phyloP scores from a whole-genome alignment of 2,797 vertebrate species.

The Allobates femoralis region DNA sequence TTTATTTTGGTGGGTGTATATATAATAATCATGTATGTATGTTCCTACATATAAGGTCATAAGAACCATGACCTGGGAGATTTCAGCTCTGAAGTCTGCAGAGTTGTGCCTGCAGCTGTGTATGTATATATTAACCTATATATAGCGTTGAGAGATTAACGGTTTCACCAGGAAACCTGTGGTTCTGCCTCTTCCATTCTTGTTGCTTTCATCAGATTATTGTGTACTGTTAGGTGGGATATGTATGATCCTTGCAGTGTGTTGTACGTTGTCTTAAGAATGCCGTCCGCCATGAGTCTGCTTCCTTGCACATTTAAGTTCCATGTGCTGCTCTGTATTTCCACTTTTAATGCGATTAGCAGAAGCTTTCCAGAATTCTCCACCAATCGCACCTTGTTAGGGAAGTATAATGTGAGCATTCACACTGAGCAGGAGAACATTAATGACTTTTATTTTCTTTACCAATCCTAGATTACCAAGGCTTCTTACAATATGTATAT shows the following conservation, averaged over 20 bases:
- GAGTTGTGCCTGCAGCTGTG: no score
- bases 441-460: not conserved
- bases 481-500: not conserved
- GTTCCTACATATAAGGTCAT: no score
- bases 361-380: slow-evolving; percentile 15
- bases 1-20: no score
- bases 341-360: slow-evolving; percentile 38
- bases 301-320: not conserved
- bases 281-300: not conserved
- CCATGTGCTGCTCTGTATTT: slow-evolving; percentile 18
- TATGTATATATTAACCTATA: not conserved
- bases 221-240: not conserved
- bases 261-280: not conserved
- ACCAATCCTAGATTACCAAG: not conserved
- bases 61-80: no score
- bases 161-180: not conserved
- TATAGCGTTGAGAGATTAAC: not conserved
- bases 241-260: not conserved
- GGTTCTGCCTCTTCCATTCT: not conserved
- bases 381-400: slow-evolving; percentile 2
- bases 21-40: no score
- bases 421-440: not conserved
- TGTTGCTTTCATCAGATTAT: not conserved
- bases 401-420: slow-evolving; percentile 21
- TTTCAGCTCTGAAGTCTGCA: no score